Evolutionary conservation across 2,797 vertebrate genomes (phyloP), one percentile per base, ranked within the genome.

Genomic region (Amphiprion clarkii): DNA sequence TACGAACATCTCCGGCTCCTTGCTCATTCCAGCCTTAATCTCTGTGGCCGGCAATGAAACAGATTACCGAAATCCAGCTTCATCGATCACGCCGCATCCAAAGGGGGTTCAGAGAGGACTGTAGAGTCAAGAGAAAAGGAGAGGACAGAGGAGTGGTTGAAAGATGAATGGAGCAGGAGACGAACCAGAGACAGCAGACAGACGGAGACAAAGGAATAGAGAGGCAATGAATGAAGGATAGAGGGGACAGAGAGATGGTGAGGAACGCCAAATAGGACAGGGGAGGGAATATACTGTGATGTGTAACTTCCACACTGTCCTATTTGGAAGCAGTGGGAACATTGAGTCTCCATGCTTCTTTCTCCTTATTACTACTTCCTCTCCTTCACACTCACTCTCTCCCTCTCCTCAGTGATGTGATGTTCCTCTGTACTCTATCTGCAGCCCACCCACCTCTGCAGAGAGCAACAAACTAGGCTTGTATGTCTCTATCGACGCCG

Each of bases 31-130:
- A 71, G 74, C 56, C 79, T 76, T 87, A 87, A 85, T 85, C 86
- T 90, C 83, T 83, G 42, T 71, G 79, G 84, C 81, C 58, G 21
- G 75, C 78, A 42, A 88, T 86, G 81, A 92, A 89, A 90, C 82
- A 76, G 93, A 93, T 92, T 84, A 85, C 83, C 23, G 49, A 82
- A 86, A 90, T 90, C 85, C 87, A 71, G 87, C 85, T 71, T 71
- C 88, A 92, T 94, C 82, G 78, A 93, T 93, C 90, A 91, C 56
- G 46, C 62, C 3, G 66, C 51, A 25, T 75, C 61, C 31, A 59
- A 17, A 13, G 66, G 52, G 21, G 17, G 51, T 27, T 27, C 9
- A 60, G 49, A 71, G 68, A 39, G 65, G 76, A 75, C 72, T 61
- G 66, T 46, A 57, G 29, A 58, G 80, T 74, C 29, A 8, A 49